Evolutionary conservation across 2,888 invertebrate genomes (phyloP).

Genomic region (Phrixothrix hirtus): DNA sequence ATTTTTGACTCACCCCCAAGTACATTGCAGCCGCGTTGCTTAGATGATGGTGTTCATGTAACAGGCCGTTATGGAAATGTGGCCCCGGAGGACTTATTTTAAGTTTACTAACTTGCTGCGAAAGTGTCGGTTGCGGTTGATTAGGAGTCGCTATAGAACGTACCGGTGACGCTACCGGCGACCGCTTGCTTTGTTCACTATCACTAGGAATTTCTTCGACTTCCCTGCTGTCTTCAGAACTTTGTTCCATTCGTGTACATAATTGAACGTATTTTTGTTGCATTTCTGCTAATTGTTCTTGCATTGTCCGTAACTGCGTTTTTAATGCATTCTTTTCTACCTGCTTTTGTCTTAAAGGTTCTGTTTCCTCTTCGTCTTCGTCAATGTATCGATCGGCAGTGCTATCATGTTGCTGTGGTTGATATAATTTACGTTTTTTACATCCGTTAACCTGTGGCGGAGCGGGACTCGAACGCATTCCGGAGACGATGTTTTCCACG

Average conservation of each 20-base stretch:
- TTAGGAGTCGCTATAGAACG: slow-evolving; percentile 57
- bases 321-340: slow-evolving; percentile 86
- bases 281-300: slow-evolving; percentile 88
- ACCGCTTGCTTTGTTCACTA: slow-evolving; percentile 63
- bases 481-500: slow-evolving; percentile 93
- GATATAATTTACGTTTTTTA: slow-evolving; percentile 93
- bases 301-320: slow-evolving; percentile 82
- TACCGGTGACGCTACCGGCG: slow-evolving; percentile 61
- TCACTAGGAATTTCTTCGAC: slow-evolving; percentile 75
- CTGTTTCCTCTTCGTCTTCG: slow-evolving; percentile 75
- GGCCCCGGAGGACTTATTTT: slow-evolving; percentile 56
- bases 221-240: slow-evolving; percentile 75
- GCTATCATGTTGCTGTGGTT: slow-evolving; percentile 90
- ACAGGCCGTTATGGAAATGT: slow-evolving; percentile 53
- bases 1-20: slow-evolving; percentile 75
- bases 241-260: slow-evolving; percentile 82
- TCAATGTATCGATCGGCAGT: slow-evolving; percentile 68
- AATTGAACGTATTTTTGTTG: slow-evolving; percentile 88
- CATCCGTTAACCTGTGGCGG: slow-evolving; percentile 86
- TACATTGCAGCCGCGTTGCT: slow-evolving; percentile 68
- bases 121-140: slow-evolving; percentile 58
- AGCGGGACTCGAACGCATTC: slow-evolving; percentile 87
- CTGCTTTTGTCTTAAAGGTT: slow-evolving; percentile 80
- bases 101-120: slow-evolving; percentile 58
- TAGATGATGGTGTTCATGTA: slow-evolving; percentile 56